Base-by-base conservation (phyloP, 2,797 vertebrate species). In the Dicrostonyx torquatus region DNA sequence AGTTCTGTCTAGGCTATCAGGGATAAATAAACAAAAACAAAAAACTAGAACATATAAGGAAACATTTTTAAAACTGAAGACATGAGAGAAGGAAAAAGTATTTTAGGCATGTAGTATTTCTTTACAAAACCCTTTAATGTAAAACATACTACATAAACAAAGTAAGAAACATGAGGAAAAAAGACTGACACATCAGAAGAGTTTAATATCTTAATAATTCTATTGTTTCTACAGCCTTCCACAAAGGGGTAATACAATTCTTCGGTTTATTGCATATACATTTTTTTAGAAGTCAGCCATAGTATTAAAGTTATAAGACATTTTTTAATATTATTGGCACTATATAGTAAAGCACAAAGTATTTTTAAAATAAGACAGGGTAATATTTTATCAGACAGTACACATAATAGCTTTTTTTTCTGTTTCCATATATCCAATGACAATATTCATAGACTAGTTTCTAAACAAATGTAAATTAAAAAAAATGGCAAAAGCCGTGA, bases 151-250 rank as follows among this genome's bases (percentile, higher is more conserved):
- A 77, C 66, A 92, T 87, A 84, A 93, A 48, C 90, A 92, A 94
- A 96, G 43, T 89, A 94, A 95, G 48, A 95, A 87, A 11, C n/a
- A 13, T 17, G 85, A 34, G 53, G 17, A 66, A 90, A 87, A 70
- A 79, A 96, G 76, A 90, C 26, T 87, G 50, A 43, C 45, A 88
- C 8, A 85, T 85, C 82, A 88, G 86, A 53, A 91, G 34, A 96
- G 80, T 95, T 68, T 93, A 89, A 96, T 97, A 97, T 60, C 92
- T 98, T 98, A 98, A 98, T 98, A 96, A 97, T 95, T 95, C 96
- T 92, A 96, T 96, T 73, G 94, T 97, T 98, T 97, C 93, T 94
- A 97, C 97, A 97, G 95, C 91, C 91, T 97, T 97, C 97, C 97
- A 98, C 95, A 98, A 97, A 98, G 98, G 97, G 85, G 77, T 91